Percentiles rank a stretch among this genome's conserved stretches.
phyloP scores from a whole-genome alignment of 2,888 invertebrate genomes.

The Nowickia ferox region DNA sequence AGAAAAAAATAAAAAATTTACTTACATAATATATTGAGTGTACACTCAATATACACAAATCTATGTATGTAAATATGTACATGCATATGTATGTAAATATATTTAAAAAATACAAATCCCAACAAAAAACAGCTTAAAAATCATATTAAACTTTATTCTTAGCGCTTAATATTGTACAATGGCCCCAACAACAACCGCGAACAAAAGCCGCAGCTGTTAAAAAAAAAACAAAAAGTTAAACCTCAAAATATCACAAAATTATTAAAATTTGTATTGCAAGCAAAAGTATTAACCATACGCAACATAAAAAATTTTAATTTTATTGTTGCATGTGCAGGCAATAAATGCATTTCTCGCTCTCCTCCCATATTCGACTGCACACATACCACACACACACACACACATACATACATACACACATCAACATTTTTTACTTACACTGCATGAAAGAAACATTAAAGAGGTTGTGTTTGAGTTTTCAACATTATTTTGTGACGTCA shows the following conservation, averaged over 20 bases:
- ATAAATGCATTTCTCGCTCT: constrained; percentile 59
- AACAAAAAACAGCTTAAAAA: constrained; percentile 4
- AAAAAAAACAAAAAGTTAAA: neutral
- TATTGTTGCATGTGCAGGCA: constrained; percentile 71
- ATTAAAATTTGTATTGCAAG: constrained; percentile 1
- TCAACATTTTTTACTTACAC: constrained; percentile 1
- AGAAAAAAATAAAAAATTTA: too few species aligned
- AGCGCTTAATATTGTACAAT: constrained; percentile 14
- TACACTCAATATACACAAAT: too few species aligned
- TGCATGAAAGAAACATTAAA: constrained; percentile 40
- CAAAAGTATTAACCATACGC: constrained; percentile 33
- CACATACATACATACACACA: neutral
- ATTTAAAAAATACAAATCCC: neutral
- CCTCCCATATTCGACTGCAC: neutral
- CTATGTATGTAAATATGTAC: too few species aligned
- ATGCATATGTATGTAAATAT: constrained; percentile 9
- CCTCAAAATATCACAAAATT: constrained; percentile 54
- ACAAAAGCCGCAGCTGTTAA: constrained; percentile 50
- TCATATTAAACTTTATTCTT: constrained; percentile 36
- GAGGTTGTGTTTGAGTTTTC: constrained; percentile 79
- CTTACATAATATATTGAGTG: too few species aligned
- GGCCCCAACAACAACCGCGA: neutral
- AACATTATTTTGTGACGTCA: constrained; percentile 71
- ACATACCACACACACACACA: neutral
- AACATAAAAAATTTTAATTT: constrained; percentile 61